A percentile compares a stretch with the other conserved stretches of the same genome.
Evolutionary conservation across 1,140 invertebrate genomes (phyloP).

Genomic region (Eupristina koningsbergeri): DNA sequence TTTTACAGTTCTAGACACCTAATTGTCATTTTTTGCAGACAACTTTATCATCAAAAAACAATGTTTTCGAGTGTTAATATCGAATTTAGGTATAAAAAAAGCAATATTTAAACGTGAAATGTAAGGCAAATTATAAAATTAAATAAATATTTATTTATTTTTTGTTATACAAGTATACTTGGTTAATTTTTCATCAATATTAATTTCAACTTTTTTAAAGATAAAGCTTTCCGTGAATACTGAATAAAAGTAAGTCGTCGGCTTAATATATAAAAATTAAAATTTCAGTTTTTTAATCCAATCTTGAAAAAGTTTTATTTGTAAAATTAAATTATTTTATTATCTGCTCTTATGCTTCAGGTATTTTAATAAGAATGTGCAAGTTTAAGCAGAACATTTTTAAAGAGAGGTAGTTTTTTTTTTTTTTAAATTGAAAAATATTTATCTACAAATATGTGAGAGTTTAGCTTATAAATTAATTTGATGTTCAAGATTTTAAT

Average conservation of each 20-base stretch:
- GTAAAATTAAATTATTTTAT: neutral
- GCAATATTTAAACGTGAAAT: neutral
- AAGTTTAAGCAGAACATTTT: neutral
- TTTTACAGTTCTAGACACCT: too few species aligned
- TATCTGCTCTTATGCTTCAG: neutral
- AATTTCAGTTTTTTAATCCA: neutral
- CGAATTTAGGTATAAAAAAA: neutral
- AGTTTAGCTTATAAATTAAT: neutral
- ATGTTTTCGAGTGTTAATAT: neutral
- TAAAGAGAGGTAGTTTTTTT: neutral
- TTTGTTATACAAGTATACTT: too few species aligned
- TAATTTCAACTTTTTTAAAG: neutral
- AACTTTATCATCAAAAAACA: neutral
- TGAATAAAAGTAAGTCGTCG: neutral
- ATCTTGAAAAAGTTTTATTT: neutral
- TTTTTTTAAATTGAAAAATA: neutral
- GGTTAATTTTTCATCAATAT: neutral
- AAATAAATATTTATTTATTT: too few species aligned
- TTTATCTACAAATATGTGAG: neutral
- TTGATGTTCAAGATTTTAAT: neutral
- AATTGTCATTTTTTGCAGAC: too few species aligned
- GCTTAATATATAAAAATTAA: neutral
- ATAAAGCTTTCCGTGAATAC: neutral
- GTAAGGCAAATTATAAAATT: neutral
- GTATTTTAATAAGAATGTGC: neutral